A percentile compares a stretch with the other conserved stretches of the same genome.
These are phyloP conservation scores for Chelonia mydas DNA, from an alignment of 2,797 vertebrate genomes.

Conservation along the genomic window DNA sequence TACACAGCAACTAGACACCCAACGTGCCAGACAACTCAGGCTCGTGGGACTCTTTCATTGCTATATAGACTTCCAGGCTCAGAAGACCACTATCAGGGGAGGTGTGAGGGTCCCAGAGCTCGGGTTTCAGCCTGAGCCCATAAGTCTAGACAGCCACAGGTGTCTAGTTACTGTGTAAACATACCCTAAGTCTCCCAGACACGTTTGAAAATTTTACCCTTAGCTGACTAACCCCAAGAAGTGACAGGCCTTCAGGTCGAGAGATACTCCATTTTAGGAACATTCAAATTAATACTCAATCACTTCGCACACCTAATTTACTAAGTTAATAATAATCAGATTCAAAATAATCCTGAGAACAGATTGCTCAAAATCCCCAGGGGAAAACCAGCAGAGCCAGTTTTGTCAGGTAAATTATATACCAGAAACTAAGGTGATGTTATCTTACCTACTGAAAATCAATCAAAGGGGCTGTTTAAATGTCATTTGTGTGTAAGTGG, in stretches of 20 bases:
- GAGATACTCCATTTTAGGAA: neutral
- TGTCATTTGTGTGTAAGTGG: slow-evolving; percentile 58
- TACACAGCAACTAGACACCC: too few species aligned
- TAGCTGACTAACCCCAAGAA: neutral
- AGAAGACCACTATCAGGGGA: too few species aligned
- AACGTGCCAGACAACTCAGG: too few species aligned
- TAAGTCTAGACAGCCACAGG: neutral
- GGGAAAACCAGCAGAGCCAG: neutral
- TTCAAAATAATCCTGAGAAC: slow-evolving; percentile 27
- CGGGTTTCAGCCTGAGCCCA: too few species aligned
- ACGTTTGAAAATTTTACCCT: neutral
- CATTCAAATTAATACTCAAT: neutral
- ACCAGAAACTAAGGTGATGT: slow-evolving; percentile 24
- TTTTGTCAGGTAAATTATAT: slow-evolving; percentile 33
- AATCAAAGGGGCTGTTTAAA: slow-evolving; percentile 45
- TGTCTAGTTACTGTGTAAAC: neutral
- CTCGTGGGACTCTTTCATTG: too few species aligned
- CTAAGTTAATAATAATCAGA: slow-evolving; percentile 30
- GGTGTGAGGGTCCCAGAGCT: too few species aligned
- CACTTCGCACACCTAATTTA: slow-evolving; percentile 26
- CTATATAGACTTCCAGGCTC: too few species aligned
- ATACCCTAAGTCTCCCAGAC: neutral
- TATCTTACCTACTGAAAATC: slow-evolving; percentile 38
- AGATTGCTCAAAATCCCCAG: slow-evolving; percentile 10
- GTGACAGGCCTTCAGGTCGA: neutral